Evolutionary conservation across 2,888 invertebrate genomes (phyloP), one percentile per base, ranked within the genome.

Genomic region (Diarsia dahlii): DNA sequence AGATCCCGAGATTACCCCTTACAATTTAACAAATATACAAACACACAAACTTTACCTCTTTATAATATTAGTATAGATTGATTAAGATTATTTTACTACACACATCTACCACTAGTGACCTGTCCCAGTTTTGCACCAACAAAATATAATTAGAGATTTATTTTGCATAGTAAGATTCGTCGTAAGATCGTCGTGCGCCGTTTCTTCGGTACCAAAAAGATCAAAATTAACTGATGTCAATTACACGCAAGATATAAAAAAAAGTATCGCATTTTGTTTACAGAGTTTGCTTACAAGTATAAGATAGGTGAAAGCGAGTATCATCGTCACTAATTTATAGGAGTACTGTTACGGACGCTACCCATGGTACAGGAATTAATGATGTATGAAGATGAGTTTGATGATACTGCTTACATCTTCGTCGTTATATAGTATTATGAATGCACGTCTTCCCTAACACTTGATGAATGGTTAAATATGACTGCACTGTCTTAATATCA

Each of bases 261-360:
- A 28, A 28, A 28, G 28, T 28, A 23, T 76, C 60, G n/a, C 18
- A 75, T 74, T 75, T 76, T 50, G 13, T 50, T 52, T 34, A 68
- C 34, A 45, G 13, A 48, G 1, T 65, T 23, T 34, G 13, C 28
- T 50, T 18, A 18, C 6, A 28, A 28, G 28, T 28, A 28, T 28
- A 28, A 28, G 23, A 10, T 34, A 34, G 1, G 20, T 2, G 20
- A 60, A 12, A 52, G 20, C 52, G 10, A n/a, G 13, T 70, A 62
- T 78, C 71, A 62, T 48, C 34, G 18, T 78, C 18, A 28, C 28
- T 28, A 70, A 63, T 45, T n/a, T 45, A 46, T 23, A 54, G 13
- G 58, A 20, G 20, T 34, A 12, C 12, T 12, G 58, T 77, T 77
- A 52, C 58, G 20, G 46, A 13, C n/a, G 66, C 13, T 58, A 20